phyloP scores from a whole-genome alignment of 1,140 invertebrate species.

The Palaemon carinicauda region DNA sequence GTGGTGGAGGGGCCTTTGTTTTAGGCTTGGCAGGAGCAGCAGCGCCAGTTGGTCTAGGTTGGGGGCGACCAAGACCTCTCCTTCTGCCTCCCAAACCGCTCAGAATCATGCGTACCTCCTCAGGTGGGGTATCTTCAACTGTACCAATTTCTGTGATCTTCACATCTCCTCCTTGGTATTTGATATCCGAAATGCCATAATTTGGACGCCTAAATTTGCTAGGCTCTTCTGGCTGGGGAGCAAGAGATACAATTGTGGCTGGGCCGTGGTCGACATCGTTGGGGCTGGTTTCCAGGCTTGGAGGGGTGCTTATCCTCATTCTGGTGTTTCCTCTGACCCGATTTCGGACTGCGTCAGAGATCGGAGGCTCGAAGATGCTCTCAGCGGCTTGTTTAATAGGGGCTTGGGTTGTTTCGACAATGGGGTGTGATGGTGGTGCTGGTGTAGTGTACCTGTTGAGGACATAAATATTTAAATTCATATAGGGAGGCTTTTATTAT shows the following conservation, averaged over 20 bases:
- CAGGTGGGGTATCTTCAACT: constrained; percentile 23
- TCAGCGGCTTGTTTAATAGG: neutral
- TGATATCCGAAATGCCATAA: constrained; percentile 22
- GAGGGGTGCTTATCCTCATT: neutral
- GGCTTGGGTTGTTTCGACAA: neutral
- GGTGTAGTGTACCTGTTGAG: constrained; percentile 16
- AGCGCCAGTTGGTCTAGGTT: neutral
- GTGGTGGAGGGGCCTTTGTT: neutral
- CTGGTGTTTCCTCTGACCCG: neutral
- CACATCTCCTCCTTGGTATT: constrained; percentile 19
- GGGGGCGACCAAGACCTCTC: constrained; percentile 23
- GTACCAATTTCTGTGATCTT: constrained; percentile 36
- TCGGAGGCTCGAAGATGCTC: constrained; percentile 31
- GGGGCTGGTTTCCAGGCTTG: neutral
- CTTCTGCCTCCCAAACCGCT: constrained; percentile 32
- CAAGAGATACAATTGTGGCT: neutral
- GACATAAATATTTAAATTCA: neutral
- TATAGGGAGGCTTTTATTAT: no score
- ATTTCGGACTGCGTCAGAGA: constrained; percentile 15
- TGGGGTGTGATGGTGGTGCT: constrained; percentile 10
- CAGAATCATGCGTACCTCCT: constrained; percentile 25
- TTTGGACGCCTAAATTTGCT: constrained; percentile 17
- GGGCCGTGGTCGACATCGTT: neutral
- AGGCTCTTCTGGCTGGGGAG: neutral
- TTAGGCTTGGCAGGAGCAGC: neutral